These are phyloP conservation scores for Euwallacea fornicatus DNA, from an alignment of 1,140 invertebrate genomes.

Conservation along the genomic window DNA sequence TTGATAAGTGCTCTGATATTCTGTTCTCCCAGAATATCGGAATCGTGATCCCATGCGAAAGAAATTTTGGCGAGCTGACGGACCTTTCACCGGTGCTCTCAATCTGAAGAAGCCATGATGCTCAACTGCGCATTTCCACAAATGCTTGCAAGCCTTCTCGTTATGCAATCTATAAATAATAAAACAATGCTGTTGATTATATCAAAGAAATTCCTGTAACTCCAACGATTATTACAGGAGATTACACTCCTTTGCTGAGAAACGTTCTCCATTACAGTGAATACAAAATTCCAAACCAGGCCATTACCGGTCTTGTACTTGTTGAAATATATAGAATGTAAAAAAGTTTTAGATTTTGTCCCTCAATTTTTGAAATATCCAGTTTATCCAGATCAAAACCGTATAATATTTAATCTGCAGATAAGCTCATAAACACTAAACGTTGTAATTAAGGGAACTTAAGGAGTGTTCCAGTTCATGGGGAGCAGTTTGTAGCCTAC, in stretches of 20 bases:
- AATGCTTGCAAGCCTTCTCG: slow-evolving; percentile 97
- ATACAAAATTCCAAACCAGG: too few species aligned
- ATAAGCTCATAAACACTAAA: too few species aligned
- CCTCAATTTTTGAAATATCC: too few species aligned
- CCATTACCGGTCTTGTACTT: too few species aligned
- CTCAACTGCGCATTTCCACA: slow-evolving; percentile 99
- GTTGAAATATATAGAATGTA: too few species aligned
- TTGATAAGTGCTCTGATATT: slow-evolving; percentile 92
- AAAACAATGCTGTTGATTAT: neutral
- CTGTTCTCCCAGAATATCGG: slow-evolving; percentile 91
- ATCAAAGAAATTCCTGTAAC: neutral
- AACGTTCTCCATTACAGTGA: too few species aligned
- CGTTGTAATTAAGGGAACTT: too few species aligned
- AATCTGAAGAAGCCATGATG: slow-evolving; percentile 98
- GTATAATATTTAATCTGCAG: too few species aligned
- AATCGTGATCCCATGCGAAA: slow-evolving; percentile 96
- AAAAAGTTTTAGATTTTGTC: too few species aligned
- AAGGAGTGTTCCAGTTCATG: too few species aligned
- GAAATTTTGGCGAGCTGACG: slow-evolving; percentile 89
- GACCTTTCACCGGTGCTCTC: slow-evolving; percentile 85
- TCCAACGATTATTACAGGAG: neutral
- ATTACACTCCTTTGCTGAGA: neutral
- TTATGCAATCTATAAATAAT: slow-evolving; percentile 70
- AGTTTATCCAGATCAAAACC: too few species aligned
- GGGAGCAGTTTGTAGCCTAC: too few species aligned